Conservation (phyloP, 2,797 vertebrate genomes). For the Tokudaia tokunoshimensis region DNA sequence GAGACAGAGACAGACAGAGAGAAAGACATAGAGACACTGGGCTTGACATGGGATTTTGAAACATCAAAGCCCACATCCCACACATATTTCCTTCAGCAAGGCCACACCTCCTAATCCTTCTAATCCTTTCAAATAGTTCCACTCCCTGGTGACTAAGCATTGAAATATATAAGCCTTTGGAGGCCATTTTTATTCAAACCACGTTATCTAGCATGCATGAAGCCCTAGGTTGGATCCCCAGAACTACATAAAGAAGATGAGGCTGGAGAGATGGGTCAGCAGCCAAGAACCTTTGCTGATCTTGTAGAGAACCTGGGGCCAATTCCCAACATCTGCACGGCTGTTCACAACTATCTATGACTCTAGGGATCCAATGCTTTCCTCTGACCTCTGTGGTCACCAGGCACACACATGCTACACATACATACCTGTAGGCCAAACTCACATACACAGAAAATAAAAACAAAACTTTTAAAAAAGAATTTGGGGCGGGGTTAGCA, state of each 20-base stretch:
- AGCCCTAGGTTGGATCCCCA: neutral
- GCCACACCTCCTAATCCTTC: neutral
- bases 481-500: neutral
- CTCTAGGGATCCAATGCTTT: neutral
- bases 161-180: neutral
- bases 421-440: neutral
- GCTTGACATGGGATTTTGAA: neutral
- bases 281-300: neutral
- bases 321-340: neutral
- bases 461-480: neutral
- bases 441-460: neutral
- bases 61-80: neutral
- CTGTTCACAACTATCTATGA: neutral
- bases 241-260: neutral
- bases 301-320: neutral
- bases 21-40: too few relatives aligned
- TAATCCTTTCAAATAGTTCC: neutral
- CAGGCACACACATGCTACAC: neutral
- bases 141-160: neutral
- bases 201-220: neutral
- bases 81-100: neutral
- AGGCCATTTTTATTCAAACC: neutral
- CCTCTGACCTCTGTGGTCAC: neutral
- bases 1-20: neutral
- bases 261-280: neutral